phyloP scores from a whole-genome alignment of 1,140 invertebrate genomes.

The Arion vulgaris region DNA sequence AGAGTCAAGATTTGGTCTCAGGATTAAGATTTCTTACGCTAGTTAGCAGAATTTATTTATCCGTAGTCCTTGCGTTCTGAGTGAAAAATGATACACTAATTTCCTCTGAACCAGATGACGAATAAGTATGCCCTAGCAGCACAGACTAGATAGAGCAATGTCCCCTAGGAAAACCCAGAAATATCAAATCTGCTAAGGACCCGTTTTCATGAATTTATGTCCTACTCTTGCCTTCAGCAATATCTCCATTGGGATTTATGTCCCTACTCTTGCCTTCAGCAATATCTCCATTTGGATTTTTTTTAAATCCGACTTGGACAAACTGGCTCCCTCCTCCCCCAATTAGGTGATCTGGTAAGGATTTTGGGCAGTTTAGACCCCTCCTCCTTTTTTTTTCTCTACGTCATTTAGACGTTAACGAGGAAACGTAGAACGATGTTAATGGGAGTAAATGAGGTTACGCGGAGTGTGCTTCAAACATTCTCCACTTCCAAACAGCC shows the following conservation, averaged over 20 bases:
- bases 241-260: background rate
- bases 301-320: background rate
- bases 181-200: no score
- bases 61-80: no score
- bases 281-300: background rate
- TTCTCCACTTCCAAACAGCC: background rate
- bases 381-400: no score
- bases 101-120: no score
- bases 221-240: background rate
- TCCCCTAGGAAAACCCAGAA: no score
- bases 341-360: background rate
- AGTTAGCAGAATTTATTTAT: no score
- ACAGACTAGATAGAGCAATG: background rate
- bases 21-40: no score
- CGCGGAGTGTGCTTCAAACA: background rate
- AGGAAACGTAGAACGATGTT: background rate
- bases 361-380: background rate
- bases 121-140: no score
- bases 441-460: slow-evolving; percentile 7
- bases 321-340: no score
- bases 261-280: background rate
- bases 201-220: no score
- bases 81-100: no score
- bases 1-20: no score
- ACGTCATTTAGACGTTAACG: background rate